Evolutionary conservation across 2,797 vertebrate species (phyloP), one percentile per base, ranked within the genome.

Genomic region (Threskiornis aethiopicus): DNA sequence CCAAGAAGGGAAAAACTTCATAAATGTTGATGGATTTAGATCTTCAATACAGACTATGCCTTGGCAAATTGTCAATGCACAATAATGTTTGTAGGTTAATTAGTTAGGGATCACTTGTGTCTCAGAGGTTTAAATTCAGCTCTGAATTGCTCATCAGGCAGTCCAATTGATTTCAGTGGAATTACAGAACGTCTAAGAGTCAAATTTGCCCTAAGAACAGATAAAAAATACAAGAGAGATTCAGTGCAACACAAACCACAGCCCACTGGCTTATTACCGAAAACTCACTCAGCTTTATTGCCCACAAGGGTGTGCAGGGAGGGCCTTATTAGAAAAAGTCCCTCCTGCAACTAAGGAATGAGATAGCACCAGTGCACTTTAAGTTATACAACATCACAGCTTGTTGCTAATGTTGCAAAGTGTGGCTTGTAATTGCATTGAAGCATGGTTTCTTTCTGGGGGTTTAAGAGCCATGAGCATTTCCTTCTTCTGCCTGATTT

Each of bases 1-100:
- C 15, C 37, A 76, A 87, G 46, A 71, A 77, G 75, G 28, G 77
- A 16, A 59, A 88, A 92, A 81, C 73, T 67, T 97, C 44, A 54
- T 66, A 87, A 80, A n/a, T 69, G 21, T 80, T 80, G 76, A 78
- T 76, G 11, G 35, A 89, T 89, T 93, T 91, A 33, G 16, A 35
- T 90, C 41, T 81, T 82, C 66, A 25, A 4, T 46, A 35, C 31
- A 81, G 26, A 66, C 21, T 51, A 19, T 61, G 72, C 5, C 66
- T 87, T 90, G 64, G 84, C 71, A 96, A 89, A 89, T 13, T 85
- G 19, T 81, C 84, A 87, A 51, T 47, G 55, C 26, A 65, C 24
- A 73, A 24, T 46, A 88, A 89, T 80, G 37, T 92, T 97, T 97
- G 52, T 96, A 94, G 94, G 96, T 96, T 97, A 96, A 96, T 97